Base-by-base conservation (phyloP, 2,113 vertebrate species). In the Passer domesticus region DNA sequence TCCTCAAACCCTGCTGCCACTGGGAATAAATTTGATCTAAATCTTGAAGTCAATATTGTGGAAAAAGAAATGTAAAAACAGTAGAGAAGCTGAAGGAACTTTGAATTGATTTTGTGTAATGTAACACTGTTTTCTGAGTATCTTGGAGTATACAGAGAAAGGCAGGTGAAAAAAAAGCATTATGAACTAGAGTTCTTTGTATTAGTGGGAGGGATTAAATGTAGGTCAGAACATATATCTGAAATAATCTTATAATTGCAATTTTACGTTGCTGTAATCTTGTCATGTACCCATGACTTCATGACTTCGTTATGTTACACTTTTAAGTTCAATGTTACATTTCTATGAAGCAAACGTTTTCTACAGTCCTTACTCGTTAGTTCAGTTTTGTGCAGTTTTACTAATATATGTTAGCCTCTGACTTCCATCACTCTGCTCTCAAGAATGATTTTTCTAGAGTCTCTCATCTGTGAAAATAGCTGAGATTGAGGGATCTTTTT, bases 1-100 rank as follows among this genome's bases (percentile, higher is more conserved):
- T 97, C 93, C 82, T 96, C 89, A 90, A 81, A 75, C 31, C 15
- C 67, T 64, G 50, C 39, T 87, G 85, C 89, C 16, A 58, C 56
- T 76, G 83, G 83, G 89, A 96, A 85, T 62, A 74, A 76, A 83
- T 79, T 67, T 60, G 28, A 30, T 59, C 21, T 87, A 69, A 92
- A 93, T 83, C 82, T 68, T 85, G 49, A 64, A 77, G 81, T 90
- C 39, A 83, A 68, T 77, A 39, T 27, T 91, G 19, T 73, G 83
- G 87, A 50, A 92, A 66, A 94, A 81, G 73, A 96, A 62, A 85
- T 47, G 22, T 41, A 49, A 93, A 84, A 81, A 17, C 49, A 15
- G 15, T 39, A 53, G 52, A 78, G 41, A 37, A 70, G 39, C 66
- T 74, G 59, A 93, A 93, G 47, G 43, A 77, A 21, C 7, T 53